Conservation (phyloP, 92 coral and sea anemone genomes). For the Porites divaricata region DNA sequence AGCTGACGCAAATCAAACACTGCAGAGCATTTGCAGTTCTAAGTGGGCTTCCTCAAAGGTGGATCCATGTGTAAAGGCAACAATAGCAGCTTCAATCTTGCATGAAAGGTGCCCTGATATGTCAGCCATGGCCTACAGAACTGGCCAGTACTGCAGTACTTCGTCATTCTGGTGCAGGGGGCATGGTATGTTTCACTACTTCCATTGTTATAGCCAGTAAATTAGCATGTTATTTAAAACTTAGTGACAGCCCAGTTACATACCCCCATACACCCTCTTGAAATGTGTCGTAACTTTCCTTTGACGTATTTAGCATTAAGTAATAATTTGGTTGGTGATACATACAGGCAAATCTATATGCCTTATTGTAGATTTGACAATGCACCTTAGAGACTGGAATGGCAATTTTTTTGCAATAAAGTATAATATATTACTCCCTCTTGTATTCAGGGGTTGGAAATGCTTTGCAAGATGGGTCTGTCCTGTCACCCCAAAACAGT, state of each 20-base stretch:
- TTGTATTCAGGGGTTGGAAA: constrained; percentile 30
- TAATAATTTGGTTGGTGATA: not conserved
- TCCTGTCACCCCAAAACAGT: constrained; percentile 5
- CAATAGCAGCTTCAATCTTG: constrained; percentile 1
- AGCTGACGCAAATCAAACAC: not conserved
- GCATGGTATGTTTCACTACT: not conserved
- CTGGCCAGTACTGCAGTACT: not conserved
- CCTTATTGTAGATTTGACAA: too few species aligned
- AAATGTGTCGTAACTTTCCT: not conserved
- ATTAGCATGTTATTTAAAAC: not conserved
- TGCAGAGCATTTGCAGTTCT: constrained; percentile 6
- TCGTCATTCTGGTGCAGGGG: constrained; percentile 7
- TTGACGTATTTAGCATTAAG: not conserved
- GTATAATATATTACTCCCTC: not conserved
- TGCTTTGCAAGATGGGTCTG: constrained; percentile 21
- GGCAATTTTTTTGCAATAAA: too few species aligned
- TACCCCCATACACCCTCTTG: constrained; percentile 7
- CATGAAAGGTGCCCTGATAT: constrained; percentile 9
- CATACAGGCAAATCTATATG: constrained; percentile 6
- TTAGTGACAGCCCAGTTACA: too few species aligned
- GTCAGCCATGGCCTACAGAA: constrained; percentile 17
- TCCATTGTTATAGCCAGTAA: not conserved
- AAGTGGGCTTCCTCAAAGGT: not conserved
- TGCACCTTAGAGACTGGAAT: too few species aligned
- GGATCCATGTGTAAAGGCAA: not conserved